Conservation (phyloP, 2,888 invertebrate genomes). For the Sarcophaga caerulescens region DNA sequence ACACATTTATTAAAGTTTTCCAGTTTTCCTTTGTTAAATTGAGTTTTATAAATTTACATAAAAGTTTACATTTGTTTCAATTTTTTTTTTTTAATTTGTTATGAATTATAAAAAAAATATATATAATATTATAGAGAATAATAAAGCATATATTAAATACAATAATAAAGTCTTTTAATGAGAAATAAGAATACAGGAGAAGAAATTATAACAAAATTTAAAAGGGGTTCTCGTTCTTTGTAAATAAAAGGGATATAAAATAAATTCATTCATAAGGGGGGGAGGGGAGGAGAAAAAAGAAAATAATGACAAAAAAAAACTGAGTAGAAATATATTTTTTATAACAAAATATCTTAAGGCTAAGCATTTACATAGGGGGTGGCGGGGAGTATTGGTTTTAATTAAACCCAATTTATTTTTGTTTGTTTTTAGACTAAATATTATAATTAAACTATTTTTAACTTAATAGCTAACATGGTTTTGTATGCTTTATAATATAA, state of each 20-base stretch:
- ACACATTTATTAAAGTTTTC: slow-evolving; percentile 67
- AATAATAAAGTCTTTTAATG: slow-evolving; percentile 60
- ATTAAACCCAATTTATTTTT: slow-evolving; percentile 1
- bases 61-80: slow-evolving; percentile 59
- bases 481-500: neutral
- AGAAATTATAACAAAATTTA: slow-evolving; percentile 30
- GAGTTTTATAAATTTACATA: slow-evolving; percentile 68
- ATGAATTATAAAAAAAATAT: slow-evolving; percentile 68
- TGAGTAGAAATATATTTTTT: slow-evolving; percentile 10
- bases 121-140: slow-evolving; percentile 62
- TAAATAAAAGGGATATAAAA: slow-evolving; percentile 21
- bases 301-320: neutral
- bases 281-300: neutral
- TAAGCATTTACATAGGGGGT: slow-evolving; percentile 55
- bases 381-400: slow-evolving; percentile 15
- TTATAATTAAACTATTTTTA: slow-evolving; percentile 57
- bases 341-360: slow-evolving; percentile 48
- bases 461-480: slow-evolving; percentile 53
- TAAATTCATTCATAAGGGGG: neutral
- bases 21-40: slow-evolving; percentile 50
- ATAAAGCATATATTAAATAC: slow-evolving; percentile 56
- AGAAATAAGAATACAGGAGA: slow-evolving; percentile 31
- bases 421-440: slow-evolving; percentile 42
- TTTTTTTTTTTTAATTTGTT: slow-evolving; percentile 35
- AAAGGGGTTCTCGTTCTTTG: slow-evolving; percentile 2